phyloP scores from a whole-genome alignment of 2,113 vertebrate species.

The Agelaius tricolor region DNA sequence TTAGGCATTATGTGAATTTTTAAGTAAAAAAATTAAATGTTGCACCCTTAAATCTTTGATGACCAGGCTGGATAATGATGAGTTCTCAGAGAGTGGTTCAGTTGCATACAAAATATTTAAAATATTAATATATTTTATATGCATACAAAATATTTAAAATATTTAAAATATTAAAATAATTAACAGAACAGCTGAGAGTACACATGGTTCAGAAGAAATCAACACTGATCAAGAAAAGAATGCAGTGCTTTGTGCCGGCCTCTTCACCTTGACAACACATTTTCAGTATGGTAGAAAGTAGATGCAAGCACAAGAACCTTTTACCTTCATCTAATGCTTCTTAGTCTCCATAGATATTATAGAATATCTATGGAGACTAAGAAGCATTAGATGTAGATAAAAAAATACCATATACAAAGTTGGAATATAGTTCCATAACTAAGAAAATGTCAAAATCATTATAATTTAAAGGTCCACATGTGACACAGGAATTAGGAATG shows the following conservation, averaged over 20 bases:
- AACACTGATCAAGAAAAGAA: background rate
- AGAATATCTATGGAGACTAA: background rate
- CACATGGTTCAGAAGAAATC: background rate
- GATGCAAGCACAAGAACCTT: background rate
- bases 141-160: background rate
- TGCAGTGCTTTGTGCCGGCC: background rate
- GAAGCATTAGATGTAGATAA: background rate
- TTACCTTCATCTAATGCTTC: no score
- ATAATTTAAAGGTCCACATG: background rate
- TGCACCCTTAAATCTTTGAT: background rate
- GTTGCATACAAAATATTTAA: background rate
- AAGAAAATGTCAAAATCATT: background rate
- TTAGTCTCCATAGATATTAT: no score
- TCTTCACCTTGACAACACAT: background rate
- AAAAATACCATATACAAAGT: background rate
- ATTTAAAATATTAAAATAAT: background rate
- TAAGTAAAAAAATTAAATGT: background rate
- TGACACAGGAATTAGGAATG: background rate
- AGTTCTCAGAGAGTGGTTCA: background rate
- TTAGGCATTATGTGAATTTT: background rate
- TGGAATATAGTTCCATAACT: accelerated
- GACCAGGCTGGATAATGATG: background rate
- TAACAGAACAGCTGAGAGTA: background rate
- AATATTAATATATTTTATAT: background rate
- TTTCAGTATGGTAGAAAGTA: background rate